Evolutionary conservation across 2,113 vertebrate genomes (phyloP).

Genomic region (Pycnonotus jocosus): DNA sequence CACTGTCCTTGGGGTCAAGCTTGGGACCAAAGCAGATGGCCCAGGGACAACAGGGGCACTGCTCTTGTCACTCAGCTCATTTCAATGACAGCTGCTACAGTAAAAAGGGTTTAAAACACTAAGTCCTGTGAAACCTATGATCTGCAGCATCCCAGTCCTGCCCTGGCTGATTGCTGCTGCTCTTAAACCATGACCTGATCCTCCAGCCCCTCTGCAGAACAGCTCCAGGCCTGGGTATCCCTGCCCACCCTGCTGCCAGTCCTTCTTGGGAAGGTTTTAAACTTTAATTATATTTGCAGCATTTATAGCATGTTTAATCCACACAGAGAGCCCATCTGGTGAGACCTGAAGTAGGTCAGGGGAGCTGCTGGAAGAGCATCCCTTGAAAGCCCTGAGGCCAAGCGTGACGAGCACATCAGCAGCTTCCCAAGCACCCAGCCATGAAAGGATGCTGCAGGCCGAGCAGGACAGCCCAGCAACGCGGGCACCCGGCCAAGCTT

Average conservation of each 20-base stretch:
- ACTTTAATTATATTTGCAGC: conserved; percentile 43
- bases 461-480: background rate
- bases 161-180: background rate
- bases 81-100: background rate
- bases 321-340: conserved; percentile 39
- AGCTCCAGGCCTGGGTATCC: background rate
- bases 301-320: conserved; percentile 43
- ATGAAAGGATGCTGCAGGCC: background rate
- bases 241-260: background rate
- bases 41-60: background rate
- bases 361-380: background rate
- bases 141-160: background rate
- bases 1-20: background rate
- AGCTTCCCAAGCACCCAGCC: background rate
- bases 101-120: background rate
- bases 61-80: background rate
- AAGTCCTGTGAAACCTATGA: background rate
- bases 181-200: background rate
- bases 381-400: background rate
- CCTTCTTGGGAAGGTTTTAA: background rate
- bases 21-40: background rate
- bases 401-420: background rate
- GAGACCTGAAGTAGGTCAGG: conserved; percentile 54
- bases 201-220: background rate
- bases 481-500: background rate